Evolutionary conservation across 2,888 invertebrate species (phyloP), one percentile per base, ranked within the genome.

Genomic region (Listrodromus nycthemerus): DNA sequence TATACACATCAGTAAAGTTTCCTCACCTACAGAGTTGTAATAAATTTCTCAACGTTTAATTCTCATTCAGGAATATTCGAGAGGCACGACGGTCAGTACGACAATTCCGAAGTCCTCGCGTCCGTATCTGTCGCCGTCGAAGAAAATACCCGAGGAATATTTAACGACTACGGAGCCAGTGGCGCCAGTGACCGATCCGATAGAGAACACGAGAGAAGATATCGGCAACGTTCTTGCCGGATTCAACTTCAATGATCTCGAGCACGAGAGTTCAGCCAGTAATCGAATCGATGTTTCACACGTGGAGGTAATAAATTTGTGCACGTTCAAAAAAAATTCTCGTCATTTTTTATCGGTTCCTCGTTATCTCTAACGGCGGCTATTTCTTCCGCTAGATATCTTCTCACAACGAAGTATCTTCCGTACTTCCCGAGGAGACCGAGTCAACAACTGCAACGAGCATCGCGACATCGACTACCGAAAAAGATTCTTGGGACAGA

Each of bases 81-180:
- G 88, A 70, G 88, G 87, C 55, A 89, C 90, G 41, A 90, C 89
- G 0, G 87, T 86, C 16, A 91, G 90, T 66, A 91, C 91, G 52
- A 83, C 87, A 65, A 76, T 86, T 3, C 89, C 91, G n/a, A 92
- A 89, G 83, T 89, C 90, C 21, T 88, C 90, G 21, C 91, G 89
- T 41, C 92, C 91, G 19, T 89, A 93, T 85, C 95, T 96, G 70
- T 95, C 94, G 0, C 94, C 95, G 2, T 95, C 97, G 1, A 97
- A 97, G 91, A 95, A 96, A 92, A 97, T 97, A 86, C 97, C 97
- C 1, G 95, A 95, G 2, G 96, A 97, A 88, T 97, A 96, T 93
- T 95, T 97, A 61, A 96, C 96, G 0, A 96, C 96, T 4, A 89
- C 89, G 6, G 89, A 91, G 63, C 86, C 89, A 16, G 87, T 80